Conservation (phyloP, 1,140 invertebrate species). For the Popillia japonica region DNA sequence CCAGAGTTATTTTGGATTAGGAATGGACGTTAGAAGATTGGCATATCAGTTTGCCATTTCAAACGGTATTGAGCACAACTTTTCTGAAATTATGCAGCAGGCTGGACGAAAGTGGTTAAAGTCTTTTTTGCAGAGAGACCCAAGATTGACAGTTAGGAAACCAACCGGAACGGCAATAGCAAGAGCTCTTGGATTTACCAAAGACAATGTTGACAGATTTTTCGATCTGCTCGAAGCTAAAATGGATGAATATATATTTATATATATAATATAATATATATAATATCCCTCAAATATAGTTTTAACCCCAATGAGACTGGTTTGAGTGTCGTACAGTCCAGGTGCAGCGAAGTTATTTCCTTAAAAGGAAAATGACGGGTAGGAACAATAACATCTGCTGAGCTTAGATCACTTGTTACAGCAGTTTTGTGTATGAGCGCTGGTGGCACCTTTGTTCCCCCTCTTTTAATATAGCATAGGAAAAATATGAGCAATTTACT, state of each 20-base stretch:
- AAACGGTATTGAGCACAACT: no score
- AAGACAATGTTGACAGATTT: slow-evolving; percentile 1
- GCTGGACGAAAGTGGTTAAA: no score
- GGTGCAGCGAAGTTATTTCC: not conserved
- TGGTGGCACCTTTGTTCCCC: not conserved
- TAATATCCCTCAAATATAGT: not conserved
- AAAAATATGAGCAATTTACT: not conserved
- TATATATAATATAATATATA: no score
- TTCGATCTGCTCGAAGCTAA: not conserved
- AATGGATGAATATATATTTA: no score
- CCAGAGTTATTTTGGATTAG: no score
- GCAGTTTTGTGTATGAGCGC: not conserved
- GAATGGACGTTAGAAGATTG: no score
- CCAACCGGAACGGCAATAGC: not conserved
- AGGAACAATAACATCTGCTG: no score
- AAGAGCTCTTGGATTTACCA: not conserved
- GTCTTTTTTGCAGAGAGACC: no score
- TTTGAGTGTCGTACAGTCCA: not conserved
- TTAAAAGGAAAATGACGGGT: no score
- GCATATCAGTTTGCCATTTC: no score
- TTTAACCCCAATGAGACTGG: not conserved
- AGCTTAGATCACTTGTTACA: not conserved
- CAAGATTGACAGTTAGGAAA: no score
- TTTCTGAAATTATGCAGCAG: no score
- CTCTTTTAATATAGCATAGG: not conserved